phyloP scores from a whole-genome alignment of 2,113 vertebrate species.

The Leptocoma aspasia region DNA sequence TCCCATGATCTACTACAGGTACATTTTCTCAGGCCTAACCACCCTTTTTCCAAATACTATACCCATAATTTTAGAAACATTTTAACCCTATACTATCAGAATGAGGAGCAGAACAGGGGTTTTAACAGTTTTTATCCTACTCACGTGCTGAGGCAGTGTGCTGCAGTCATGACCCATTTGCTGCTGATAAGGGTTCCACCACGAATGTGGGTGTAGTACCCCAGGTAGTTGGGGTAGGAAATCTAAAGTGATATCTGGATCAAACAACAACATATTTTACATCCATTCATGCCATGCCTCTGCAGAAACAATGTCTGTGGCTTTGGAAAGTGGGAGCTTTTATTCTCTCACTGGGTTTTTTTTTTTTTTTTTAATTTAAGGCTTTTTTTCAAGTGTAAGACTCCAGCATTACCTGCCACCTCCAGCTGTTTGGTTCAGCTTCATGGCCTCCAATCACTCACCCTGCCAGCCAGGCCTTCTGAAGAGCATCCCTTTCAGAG shows the following conservation, averaged over 20 bases:
- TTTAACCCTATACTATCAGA: too few species aligned
- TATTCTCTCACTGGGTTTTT: neutral
- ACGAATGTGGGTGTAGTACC: slow-evolving; percentile 51
- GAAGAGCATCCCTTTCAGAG: neutral
- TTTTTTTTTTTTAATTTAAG: neutral
- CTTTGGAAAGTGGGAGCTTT: neutral
- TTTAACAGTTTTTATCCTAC: neutral
- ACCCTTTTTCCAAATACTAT: too few species aligned
- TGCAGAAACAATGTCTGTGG: neutral
- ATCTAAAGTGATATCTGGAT: slow-evolving; percentile 39
- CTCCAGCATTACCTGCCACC: slow-evolving; percentile 67
- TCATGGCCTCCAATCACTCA: slow-evolving; percentile 58
- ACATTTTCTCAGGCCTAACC: too few species aligned
- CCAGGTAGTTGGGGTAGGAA: neutral
- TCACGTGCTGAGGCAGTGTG: slow-evolving; percentile 70
- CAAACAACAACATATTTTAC: neutral
- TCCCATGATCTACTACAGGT: too few species aligned
- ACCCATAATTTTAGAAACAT: too few species aligned
- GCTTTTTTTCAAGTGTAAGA: neutral
- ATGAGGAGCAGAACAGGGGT: neutral
- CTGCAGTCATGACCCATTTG: slow-evolving; percentile 66
- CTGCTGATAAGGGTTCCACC: slow-evolving; percentile 33
- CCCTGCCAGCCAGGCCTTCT: neutral
- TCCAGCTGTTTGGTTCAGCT: slow-evolving; percentile 62
- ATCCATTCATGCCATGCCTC: neutral